Base-by-base conservation (phyloP, 2,797 vertebrate species). In the Sebastes wilsoni region DNA sequence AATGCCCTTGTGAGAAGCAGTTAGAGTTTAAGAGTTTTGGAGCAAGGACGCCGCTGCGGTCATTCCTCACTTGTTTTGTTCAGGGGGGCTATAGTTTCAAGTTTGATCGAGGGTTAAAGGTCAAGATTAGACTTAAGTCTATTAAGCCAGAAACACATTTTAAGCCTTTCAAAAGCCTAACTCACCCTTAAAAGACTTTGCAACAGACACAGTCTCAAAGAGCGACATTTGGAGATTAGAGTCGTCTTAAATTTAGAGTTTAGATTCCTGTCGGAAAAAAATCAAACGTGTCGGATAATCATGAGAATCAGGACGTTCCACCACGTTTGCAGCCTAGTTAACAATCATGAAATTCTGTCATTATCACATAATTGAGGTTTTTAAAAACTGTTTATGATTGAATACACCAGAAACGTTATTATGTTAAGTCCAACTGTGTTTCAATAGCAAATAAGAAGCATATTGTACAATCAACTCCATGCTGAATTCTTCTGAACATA, bases 1-100 rank as follows among this genome's bases (percentile, higher is more conserved):
- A 18, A 34, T 55, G 72, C 11, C 71, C 76, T 74, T 75, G 75
- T 75, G 73, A 75, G 72, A 82, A 60, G 5, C 60, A 16, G 79
- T 75, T 68, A 61, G 36, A 79, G 38, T 64, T 80, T 73, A 20
- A 11, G 64, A 73, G 14, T 28, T 68, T 49, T 25, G 8, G 54
- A 65, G 68, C 38, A 67, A 73, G 75, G 66, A 71, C 38, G 38
- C 38, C 22, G 42, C 16, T 36, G 66, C 14, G 34, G 58, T 25
- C 22, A 59, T 32, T 75, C 64, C 27, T 66, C n/a, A 10, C 16
- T 69, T 14, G 10, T 56, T 71, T 49, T 27, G 20, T 73, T 55
- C 14, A 16, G 2, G 6, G 2, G 2, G 46, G 34, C 13, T 6
- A 6, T 49, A 20, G 14, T 62, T 70, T 73, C 2, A 66, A 61